phyloP scores from a whole-genome alignment of 2,113 vertebrate species.

The Macrotis lagotis region DNA sequence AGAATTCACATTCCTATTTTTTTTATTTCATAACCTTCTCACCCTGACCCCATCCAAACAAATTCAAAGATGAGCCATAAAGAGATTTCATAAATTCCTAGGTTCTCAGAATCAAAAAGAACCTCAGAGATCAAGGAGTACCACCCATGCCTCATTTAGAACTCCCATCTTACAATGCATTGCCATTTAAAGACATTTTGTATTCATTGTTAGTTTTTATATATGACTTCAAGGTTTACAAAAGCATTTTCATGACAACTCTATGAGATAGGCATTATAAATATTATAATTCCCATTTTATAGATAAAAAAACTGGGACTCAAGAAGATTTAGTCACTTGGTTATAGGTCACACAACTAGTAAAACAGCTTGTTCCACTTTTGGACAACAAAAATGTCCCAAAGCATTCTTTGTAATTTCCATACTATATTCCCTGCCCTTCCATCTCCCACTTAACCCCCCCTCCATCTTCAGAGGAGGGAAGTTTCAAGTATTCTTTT shows the following conservation, averaged over 20 bases:
- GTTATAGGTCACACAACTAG: not conserved
- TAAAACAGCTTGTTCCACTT: not conserved
- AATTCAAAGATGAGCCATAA: not conserved
- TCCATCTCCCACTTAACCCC: not conserved
- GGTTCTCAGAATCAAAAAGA: not conserved
- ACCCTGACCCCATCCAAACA: not conserved
- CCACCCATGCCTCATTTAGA: not conserved
- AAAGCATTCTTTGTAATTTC: not conserved
- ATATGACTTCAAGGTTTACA: not conserved
- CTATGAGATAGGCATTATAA: not conserved
- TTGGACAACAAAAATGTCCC: not conserved
- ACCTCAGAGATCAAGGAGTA: not conserved
- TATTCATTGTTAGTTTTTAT: not conserved
- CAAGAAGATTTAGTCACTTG: not conserved
- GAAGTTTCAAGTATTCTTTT: slow-evolving; percentile 19
- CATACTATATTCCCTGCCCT: too few species aligned
- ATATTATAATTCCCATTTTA: not conserved
- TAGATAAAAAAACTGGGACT: not conserved
- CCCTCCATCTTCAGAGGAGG: slow-evolving; percentile 22
- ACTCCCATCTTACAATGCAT: not conserved
- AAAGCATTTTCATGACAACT: not conserved
- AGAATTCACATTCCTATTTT: not conserved
- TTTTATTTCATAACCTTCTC: not conserved
- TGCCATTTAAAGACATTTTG: not conserved
- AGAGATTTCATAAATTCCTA: not conserved